A percentile compares a stretch with the other conserved stretches of the same genome.
phyloP scores from a whole-genome alignment of 1,140 invertebrate genomes.

The Bactericera cockerelli region DNA sequence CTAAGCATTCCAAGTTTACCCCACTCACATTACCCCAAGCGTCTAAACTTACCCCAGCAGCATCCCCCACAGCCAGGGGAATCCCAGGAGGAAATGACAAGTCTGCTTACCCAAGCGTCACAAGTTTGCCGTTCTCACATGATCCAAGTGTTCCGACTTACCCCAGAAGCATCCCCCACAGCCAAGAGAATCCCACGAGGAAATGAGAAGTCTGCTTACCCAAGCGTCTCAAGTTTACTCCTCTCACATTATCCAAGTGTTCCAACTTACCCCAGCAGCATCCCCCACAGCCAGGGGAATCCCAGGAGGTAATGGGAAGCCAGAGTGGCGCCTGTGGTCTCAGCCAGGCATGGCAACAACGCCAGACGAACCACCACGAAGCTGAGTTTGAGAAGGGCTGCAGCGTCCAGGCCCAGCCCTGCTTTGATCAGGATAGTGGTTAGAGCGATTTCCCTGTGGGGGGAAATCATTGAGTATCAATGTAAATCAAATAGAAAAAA shows the following conservation, averaged over 20 bases:
- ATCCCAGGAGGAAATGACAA: conserved; percentile 38
- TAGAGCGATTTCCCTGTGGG: conserved; percentile 42
- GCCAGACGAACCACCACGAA: conserved; percentile 41
- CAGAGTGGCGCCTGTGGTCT: conserved; percentile 40
- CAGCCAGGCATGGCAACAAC: conserved; percentile 45
- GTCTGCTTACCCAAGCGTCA: too few species aligned
- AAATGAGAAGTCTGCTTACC: too few species aligned
- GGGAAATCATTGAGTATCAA: background rate
- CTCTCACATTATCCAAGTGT: too few species aligned
- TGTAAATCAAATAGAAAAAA: too few species aligned
- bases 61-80: conserved; percentile 54
- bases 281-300: conserved; percentile 53
- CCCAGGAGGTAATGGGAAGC: conserved; percentile 39
- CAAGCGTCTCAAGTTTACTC: too few species aligned
- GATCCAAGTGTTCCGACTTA: too few species aligned
- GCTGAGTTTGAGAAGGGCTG: conserved; percentile 40
- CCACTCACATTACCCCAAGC: too few species aligned
- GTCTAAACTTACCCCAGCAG: conserved; percentile 43
- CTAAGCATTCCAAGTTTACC: too few species aligned
- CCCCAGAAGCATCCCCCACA: too few species aligned
- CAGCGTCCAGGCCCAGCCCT: conserved; percentile 51
- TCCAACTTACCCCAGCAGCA: conserved; percentile 44
- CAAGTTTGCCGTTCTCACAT: too few species aligned
- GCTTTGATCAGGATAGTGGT: conserved; percentile 56
- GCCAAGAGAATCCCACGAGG: too few species aligned